Base-by-base conservation (phyloP, 2,888 invertebrate genomes). In the Odontocolon sp. region DNA sequence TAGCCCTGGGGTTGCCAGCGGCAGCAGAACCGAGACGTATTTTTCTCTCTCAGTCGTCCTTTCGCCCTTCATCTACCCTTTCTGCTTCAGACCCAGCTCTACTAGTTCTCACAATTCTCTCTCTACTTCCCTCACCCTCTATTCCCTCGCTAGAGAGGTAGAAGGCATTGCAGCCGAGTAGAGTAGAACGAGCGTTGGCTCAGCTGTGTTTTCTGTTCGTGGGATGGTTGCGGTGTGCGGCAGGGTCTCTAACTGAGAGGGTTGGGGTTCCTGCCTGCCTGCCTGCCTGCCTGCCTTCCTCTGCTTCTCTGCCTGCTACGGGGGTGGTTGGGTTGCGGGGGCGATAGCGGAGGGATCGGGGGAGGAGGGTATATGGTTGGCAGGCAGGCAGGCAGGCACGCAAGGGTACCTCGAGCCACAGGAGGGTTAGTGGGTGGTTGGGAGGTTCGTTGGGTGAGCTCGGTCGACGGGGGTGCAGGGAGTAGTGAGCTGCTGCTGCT, bases 151-250 rank as follows among this genome's bases (percentile, higher is more conserved):
- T 40, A 84, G 78, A 82, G 86, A 88, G 85, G 85, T 86, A 84
- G 87, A 88, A 88, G 87, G 87, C 84, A 87, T 87, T 86, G 87
- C 87, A 83, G 80, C 73, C 68, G 50, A 72, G 63, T 56, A 54
- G 54, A 52, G 28, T 52, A 31, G 52, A 52, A 9, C 64, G 73
- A 71, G 84, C 86, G 88, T 89, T 89, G 89, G 90, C 89, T 89
- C 89, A 89, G 90, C 89, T 89, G 89, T 89, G 89, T 88, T 89
- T 89, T 88, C 88, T 87, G 87, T 86, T 84, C 81, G 82, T 83
- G 74, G 83, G 72, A 75, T 79, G 84, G 84, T 82, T 81, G 85
- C 84, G 79, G 84, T 79, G 75, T 80, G 80, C 82, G 77, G 80
- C 82, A 78, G 80, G 82, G 82, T 82, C 76, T 79, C 77, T 81